Evolutionary conservation across 2,113 vertebrate genomes (phyloP).

Genomic region (Bubo bubo): DNA sequence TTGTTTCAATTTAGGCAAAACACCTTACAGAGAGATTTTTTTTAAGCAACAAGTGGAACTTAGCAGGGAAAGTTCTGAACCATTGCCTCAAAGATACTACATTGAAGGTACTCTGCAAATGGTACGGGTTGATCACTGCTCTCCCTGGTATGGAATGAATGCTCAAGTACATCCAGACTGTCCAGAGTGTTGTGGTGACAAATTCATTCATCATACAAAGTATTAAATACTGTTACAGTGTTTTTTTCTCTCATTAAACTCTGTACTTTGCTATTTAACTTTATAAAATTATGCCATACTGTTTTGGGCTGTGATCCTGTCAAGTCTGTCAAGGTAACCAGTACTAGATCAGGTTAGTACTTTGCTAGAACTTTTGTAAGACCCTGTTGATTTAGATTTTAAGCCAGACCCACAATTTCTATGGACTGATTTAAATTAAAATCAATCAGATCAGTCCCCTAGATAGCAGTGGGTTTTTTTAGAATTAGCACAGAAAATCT

Average conservation of each 20-base stretch:
- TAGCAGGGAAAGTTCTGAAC: constrained; percentile 6
- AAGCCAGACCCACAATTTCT: neutral
- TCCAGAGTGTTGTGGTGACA: constrained; percentile 58
- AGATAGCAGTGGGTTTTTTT: neutral
- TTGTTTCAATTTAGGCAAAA: constrained; percentile 61
- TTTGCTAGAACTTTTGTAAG: neutral
- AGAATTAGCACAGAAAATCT: neutral
- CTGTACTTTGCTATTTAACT: neutral
- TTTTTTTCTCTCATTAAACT: neutral
- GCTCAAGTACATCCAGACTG: constrained; percentile 48
- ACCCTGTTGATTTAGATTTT: neutral
- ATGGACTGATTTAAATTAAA: neutral
- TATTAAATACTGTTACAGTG: neutral
- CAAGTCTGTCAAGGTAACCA: neutral
- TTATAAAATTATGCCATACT: neutral
- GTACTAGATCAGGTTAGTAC: neutral
- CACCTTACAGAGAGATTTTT: constrained; percentile 61
- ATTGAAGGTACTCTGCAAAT: constrained; percentile 63
- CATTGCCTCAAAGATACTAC: constrained; percentile 57
- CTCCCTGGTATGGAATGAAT: constrained; percentile 63
- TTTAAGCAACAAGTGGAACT: constrained; percentile 63
- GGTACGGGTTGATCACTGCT: constrained; percentile 50
- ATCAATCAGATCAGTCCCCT: neutral
- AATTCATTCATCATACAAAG: neutral
- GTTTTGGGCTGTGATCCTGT: neutral